These are phyloP conservation scores for Phaenicophaeus curvirostris DNA, from an alignment of 2,797 vertebrate genomes.

Conservation along the genomic window DNA sequence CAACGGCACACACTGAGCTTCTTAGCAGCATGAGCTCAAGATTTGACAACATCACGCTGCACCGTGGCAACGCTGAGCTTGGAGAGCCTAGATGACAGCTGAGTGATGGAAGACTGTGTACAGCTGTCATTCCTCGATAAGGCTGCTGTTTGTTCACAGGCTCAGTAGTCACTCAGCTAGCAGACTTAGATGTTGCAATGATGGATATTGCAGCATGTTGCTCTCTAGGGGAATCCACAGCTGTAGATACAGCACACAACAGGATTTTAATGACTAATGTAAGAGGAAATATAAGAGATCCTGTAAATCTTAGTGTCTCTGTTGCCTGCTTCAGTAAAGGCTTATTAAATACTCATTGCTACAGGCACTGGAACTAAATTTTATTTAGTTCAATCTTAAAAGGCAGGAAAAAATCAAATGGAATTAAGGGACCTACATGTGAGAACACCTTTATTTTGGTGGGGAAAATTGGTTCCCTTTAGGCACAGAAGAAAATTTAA, in stretches of 20 bases:
- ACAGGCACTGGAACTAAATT: neutral
- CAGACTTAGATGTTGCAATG: neutral
- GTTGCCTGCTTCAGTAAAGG: neutral
- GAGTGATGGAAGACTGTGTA: neutral
- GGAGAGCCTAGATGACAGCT: neutral
- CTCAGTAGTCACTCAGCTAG: neutral
- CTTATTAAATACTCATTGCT: neutral
- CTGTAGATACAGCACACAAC: neutral
- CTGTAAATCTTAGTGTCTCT: neutral
- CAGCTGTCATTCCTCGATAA: neutral
- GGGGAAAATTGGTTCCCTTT: neutral
- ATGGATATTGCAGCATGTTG: neutral
- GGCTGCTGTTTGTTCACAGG: neutral
- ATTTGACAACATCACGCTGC: neutral
- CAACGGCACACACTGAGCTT: neutral
- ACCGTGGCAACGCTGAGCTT: neutral
- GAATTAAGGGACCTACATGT: neutral
- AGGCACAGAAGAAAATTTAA: neutral
- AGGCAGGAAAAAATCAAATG: neutral
- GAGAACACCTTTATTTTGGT: neutral
- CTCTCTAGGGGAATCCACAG: neutral
- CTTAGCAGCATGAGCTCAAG: neutral
- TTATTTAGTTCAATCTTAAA: neutral
- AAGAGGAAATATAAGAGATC: neutral
- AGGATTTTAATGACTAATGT: neutral